Conservation (phyloP, 2,797 vertebrate genomes). For the Molothrus ater region DNA sequence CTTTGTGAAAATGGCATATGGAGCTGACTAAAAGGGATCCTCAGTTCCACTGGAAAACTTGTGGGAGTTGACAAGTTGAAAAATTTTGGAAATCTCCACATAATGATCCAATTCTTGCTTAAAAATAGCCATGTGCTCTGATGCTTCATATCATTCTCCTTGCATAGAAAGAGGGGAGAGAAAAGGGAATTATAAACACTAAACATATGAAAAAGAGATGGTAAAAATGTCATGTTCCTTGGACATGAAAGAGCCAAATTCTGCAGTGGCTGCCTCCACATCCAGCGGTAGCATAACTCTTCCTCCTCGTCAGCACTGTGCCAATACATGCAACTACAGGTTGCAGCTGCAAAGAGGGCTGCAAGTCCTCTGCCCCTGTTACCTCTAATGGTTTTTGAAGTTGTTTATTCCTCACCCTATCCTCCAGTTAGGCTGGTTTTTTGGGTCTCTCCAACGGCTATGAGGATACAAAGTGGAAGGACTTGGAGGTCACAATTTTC, state of each 20-base stretch:
- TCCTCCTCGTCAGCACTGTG: rapidly evolving
- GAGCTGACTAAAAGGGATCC: slow-evolving; percentile 61
- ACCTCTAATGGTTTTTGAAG: background rate
- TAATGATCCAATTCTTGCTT: slow-evolving; percentile 45
- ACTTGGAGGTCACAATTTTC: background rate
- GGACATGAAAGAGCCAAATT: background rate
- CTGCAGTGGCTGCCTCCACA: background rate
- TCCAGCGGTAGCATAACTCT: background rate
- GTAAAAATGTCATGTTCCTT: background rate
- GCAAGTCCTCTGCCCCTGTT: background rate
- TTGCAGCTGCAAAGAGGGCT: background rate
- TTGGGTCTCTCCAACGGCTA: background rate
- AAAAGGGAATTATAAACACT: background rate
- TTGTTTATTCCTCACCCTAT: background rate
- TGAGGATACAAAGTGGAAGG: background rate
- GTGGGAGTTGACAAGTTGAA: slow-evolving; percentile 63
- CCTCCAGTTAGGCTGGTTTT: background rate
- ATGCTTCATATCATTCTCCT: background rate
- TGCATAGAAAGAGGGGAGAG: background rate
- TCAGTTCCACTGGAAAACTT: slow-evolving; percentile 54
- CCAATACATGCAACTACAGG: background rate
- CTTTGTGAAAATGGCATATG: slow-evolving; percentile 55
- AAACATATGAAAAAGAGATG: background rate
- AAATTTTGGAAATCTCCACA: slow-evolving; percentile 54
- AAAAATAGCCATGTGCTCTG: slow-evolving; percentile 19